A percentile compares a stretch with the other conserved stretches of the same genome.
phyloP scores from a whole-genome alignment of 2,888 invertebrate species.

The Eurois occulta region DNA sequence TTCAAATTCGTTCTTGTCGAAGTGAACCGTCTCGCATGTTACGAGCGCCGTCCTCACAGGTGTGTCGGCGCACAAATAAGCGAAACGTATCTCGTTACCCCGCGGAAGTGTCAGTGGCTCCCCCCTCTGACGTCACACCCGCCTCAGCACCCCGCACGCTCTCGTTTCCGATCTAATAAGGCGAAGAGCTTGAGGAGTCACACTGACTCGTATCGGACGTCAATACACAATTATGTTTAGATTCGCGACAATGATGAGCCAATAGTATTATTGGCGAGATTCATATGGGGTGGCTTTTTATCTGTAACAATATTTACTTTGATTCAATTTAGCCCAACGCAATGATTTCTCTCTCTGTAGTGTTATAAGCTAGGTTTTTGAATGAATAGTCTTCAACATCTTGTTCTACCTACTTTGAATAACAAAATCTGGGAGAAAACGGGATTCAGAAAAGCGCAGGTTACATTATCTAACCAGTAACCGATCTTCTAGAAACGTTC shows the following conservation, averaged over 20 bases:
- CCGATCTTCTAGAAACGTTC: background rate
- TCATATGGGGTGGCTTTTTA: conserved; percentile 15
- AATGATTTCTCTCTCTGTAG: background rate
- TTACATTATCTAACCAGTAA: background rate
- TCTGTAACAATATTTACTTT: background rate
- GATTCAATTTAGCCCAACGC: background rate
- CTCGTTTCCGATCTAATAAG: conserved; percentile 72
- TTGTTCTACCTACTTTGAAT: no score
- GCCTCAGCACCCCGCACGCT: conserved; percentile 25
- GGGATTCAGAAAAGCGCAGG: background rate
- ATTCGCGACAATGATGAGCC: conserved; percentile 34
- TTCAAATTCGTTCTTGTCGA: background rate
- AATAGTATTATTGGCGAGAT: conserved; percentile 9
- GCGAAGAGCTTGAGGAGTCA: conserved; percentile 50
- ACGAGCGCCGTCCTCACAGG: conserved; percentile 36
- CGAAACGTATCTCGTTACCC: conserved; percentile 67
- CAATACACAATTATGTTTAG: conserved; percentile 48
- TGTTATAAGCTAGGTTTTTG: background rate
- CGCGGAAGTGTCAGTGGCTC: conserved; percentile 68
- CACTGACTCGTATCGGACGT: conserved; percentile 61
- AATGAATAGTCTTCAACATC: background rate
- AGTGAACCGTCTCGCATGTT: conserved; percentile 15
- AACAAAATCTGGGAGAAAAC: no score
- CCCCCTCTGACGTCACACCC: conserved; percentile 32
- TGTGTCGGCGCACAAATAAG: conserved; percentile 63